Percentiles rank a stretch among this genome's conserved stretches.
Evolutionary conservation across 1,140 invertebrate genomes (phyloP).

Genomic region (Trachymyrmex cornetzi): DNA sequence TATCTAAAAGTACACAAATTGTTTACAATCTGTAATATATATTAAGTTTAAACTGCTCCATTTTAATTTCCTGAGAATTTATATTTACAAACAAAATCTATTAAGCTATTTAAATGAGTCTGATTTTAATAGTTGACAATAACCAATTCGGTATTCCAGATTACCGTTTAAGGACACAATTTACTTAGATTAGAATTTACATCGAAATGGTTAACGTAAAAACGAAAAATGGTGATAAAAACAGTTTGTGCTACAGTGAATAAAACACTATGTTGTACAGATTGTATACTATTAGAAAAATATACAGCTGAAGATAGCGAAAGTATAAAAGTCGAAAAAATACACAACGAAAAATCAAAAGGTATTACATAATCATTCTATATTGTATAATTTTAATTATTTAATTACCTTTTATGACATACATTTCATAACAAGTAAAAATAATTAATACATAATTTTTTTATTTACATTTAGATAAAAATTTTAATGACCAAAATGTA

Average conservation of each 20-base stretch:
- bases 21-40: neutral
- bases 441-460: neutral
- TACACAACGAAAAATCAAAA: neutral
- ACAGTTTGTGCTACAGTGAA: neutral
- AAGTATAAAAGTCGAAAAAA: neutral
- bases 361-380: neutral
- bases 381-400: neutral
- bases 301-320: neutral
- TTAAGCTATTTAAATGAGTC: neutral
- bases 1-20: neutral
- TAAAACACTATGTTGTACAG: neutral
- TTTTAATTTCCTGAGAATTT: neutral
- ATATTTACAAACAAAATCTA: conserved; percentile 33
- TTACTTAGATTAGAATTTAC: no score
- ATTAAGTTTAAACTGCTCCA: neutral
- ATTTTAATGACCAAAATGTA: no score
- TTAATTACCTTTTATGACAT: neutral
- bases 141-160: neutral
- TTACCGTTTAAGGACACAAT: no score
- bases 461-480: neutral
- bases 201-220: neutral
- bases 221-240: no score
- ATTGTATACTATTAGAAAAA: neutral
- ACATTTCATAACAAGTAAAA: neutral
- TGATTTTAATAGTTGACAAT: neutral